Conservation (phyloP, 2,888 invertebrate genomes). For the Drosophila niveifrons region DNA sequence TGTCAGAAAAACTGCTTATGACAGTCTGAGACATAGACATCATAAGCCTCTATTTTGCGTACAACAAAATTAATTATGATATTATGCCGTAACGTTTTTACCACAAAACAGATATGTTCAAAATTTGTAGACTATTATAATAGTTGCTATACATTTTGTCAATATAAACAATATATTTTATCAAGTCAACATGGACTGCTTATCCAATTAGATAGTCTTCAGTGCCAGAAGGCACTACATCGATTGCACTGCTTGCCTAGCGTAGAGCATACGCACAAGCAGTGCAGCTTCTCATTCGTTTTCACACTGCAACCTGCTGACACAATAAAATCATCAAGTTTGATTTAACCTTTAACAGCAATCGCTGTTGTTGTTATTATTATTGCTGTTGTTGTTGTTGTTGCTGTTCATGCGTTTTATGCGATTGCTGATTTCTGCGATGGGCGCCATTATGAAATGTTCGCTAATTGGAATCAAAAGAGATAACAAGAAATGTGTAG, state of each 20-base stretch:
- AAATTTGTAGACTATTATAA: neutral
- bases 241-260: constrained; percentile 1
- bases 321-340: constrained; percentile 21
- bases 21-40: no score
- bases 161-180: neutral
- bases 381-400: neutral
- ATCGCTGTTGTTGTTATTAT: neutral
- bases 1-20: no score
- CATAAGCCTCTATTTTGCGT: no score
- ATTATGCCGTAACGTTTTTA: no score
- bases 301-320: constrained; percentile 9
- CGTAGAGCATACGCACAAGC: neutral
- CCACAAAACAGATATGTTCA: no score
- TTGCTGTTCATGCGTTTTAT: neutral
- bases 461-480: constrained; percentile 31
- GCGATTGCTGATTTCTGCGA: constrained; percentile 3
- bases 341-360: constrained; percentile 2
- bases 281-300: neutral
- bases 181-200: neutral
- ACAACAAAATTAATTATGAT: no score
- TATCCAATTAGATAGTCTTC: neutral
- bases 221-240: neutral
- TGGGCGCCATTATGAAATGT: constrained; percentile 26
- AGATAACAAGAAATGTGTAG: constrained; percentile 24
- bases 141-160: neutral